phyloP scores from a whole-genome alignment of 2,797 vertebrate genomes.

The Microcaecilia unicolor region DNA sequence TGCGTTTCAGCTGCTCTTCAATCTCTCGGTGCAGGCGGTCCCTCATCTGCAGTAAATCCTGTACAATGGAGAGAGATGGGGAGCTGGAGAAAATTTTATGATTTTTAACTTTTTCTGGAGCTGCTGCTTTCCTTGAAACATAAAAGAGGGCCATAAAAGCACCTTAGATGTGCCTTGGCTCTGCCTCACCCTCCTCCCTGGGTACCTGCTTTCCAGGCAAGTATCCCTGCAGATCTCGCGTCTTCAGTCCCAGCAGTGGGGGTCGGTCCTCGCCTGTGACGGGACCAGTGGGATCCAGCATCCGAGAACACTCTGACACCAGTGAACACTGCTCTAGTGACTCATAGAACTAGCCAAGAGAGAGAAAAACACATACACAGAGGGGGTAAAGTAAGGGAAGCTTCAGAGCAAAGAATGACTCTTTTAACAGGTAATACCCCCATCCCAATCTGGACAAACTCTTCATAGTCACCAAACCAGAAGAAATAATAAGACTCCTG shows the following conservation, averaged over 20 bases:
- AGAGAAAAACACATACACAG: no score
- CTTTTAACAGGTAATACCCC: no score
- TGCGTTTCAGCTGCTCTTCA: constrained; percentile 63
- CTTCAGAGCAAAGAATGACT: no score
- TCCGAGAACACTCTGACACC: constrained; percentile 53
- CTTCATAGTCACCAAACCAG: no score
- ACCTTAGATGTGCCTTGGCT: no score
- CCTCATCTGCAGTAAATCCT: constrained; percentile 61
- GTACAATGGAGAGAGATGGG: background rate
- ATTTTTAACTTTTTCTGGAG: no score
- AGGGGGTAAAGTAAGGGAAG: no score
- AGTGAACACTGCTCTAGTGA: constrained; percentile 66
- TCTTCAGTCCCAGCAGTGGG: constrained; percentile 52
- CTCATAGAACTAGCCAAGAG: constrained; percentile 56
- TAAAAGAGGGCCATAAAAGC: background rate
- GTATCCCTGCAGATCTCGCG: constrained; percentile 50
- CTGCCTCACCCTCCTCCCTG: no score
- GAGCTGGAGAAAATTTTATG: background rate
- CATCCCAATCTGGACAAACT: no score
- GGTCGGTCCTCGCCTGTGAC: constrained; percentile 31
- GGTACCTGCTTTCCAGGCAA: constrained; percentile 62
- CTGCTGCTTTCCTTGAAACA: constrained; percentile 14
- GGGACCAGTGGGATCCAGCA: constrained; percentile 40
- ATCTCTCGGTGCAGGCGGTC: constrained; percentile 47
- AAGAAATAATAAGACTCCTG: no score